A percentile compares a stretch with the other conserved stretches of the same genome.
Evolutionary conservation across 2,797 vertebrate species (phyloP).

Genomic region (Anabas testudineus): DNA sequence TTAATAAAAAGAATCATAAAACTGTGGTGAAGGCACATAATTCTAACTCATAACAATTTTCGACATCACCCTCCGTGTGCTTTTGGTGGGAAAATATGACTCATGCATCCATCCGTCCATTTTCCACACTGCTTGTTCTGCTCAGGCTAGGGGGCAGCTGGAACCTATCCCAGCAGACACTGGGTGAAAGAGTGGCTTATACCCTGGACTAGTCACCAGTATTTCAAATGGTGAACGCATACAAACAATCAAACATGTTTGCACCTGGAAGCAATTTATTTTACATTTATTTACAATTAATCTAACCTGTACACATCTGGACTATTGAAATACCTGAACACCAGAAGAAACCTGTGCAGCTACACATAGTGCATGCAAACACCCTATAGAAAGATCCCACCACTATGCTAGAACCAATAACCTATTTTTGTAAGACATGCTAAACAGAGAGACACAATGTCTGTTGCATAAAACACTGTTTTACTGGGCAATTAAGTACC

Average conservation of each 20-base stretch:
- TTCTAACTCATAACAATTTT: conserved; percentile 14
- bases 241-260: neutral
- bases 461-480: conserved; percentile 11
- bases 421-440: neutral
- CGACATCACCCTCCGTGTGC: conserved; percentile 1
- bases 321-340: neutral
- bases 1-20: conserved; percentile 2
- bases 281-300: neutral
- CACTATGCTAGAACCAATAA: neutral
- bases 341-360: neutral
- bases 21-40: conserved; percentile 8
- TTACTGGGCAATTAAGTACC: conserved; percentile 78
- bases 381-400: neutral
- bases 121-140: conserved; percentile 40
- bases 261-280: neutral
- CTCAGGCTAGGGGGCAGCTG: conserved; percentile 18
- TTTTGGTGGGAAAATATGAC: conserved; percentile 30
- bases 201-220: neutral
- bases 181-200: neutral
- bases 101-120: conserved; percentile 24
- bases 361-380: conserved; percentile 3
- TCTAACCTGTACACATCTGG: neutral
- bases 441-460: neutral
- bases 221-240: neutral
- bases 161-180: conserved; percentile 6